Base-by-base conservation (phyloP, 2,113 vertebrate genomes). In the Puffinus mauretanicus region DNA sequence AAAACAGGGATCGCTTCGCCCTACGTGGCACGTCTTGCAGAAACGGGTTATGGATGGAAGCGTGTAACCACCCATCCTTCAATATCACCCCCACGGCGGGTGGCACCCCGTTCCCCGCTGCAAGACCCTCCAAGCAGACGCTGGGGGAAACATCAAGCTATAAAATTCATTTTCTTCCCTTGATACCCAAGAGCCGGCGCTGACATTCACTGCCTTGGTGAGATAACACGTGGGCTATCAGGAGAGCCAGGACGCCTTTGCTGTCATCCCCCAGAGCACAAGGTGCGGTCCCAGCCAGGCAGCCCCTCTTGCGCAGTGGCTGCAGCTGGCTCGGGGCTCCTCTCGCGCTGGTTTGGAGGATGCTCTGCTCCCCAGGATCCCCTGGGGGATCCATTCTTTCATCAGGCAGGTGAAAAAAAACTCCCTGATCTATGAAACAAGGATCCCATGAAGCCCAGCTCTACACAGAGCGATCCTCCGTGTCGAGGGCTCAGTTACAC, bases 21-120 rank as follows among this genome's bases (percentile, higher is more conserved):
- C 40, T 26, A 2, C 4, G 0, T 1, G 29, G 10, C 12, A 2
- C 2, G 0, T 16, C 81, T 21, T 9, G 55, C 34, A 8, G 21
- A 52, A 52, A 5, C 7, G 1, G 29, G 26, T 6, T 29, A 21
- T 7, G 38, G 36, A 9, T 3, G 18, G 11, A 29, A 25, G 44
- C 2, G 0, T 5, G 0, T 20, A 47, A 26, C 32, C 2, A 2
- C 24, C 26, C 47, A 3, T 2, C 42, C 51, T 36, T 26, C 36
- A 20, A 3, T 7, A 32, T 15, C 44, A 46, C 34, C 44, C 25
- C 55, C 5, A 7, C 0, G 2, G 32, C 1, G 1, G 34, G 38
- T 1, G 0, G 52, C 2, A 1, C 24, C 22, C n/a, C 44, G 0
- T 25, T 44, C 20, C 47, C 47, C 10, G 26, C 77, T 18, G n/a